Base-by-base conservation (phyloP, 1,140 invertebrate species). In the Belonocnema kinseyi region DNA sequence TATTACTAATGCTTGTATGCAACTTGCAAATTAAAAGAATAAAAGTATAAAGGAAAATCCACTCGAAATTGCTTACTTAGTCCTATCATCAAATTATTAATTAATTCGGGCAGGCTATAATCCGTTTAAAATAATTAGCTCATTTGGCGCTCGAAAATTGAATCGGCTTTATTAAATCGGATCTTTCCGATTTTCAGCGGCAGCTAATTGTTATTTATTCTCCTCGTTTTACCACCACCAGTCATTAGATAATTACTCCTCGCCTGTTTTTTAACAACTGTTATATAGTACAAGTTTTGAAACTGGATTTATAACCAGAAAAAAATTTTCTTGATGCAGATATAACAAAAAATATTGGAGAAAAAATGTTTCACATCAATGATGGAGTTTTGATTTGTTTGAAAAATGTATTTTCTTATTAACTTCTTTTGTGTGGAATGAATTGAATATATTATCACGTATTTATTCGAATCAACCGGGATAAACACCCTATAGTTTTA, bases 131-230 rank as follows among this genome's bases (percentile, higher is more conserved):
- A 66, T 46, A n/a, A 66, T 66, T 40, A 46, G 33, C 61, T 66
- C 61, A 66, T 66, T 66, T 40, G 33, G 13, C 61, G 33, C 61
- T 66, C 14, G 61, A 66, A 46, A 66, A 40, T 66, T 33, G 16
- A 66, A 16, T 33, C 40, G 61, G 61, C 33, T 66, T 66, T 40
- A 66, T 66, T 66, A 66, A 66, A 66, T 66, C 61, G 26, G 33
- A n/a, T 40, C 61, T 40, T 66, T 66, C 21, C n/a, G 40, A 66
- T 66, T 66, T 40, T 46, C 61, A 66, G 33, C 46, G 33, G 40
- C 13, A 16, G 16, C 33, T 66, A 66, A 66, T 66, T 61, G 33
- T 66, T 66, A 66, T 66, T 66, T 40, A 26, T n/a, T 66, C 7
- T 66, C 14, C 40, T 40, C 16, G 40, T 33, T 40, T 40, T 66